Evolutionary conservation across 1,140 invertebrate genomes (phyloP).

Genomic region (Drosophila rhopaloa): DNA sequence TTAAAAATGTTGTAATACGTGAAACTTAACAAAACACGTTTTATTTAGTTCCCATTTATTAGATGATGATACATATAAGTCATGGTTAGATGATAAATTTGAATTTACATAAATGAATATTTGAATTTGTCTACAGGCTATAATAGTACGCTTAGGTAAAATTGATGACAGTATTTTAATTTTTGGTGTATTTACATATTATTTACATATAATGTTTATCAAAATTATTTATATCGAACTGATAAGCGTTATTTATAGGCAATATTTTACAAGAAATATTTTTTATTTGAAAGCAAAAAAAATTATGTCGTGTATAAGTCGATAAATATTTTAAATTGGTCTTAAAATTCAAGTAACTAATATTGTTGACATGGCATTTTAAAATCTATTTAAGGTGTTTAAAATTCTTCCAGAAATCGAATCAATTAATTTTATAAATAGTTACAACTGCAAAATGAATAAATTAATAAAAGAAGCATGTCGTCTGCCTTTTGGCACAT

Average conservation of each 20-base stretch:
- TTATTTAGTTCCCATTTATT: not conserved
- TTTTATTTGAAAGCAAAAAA: no score
- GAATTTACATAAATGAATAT: constrained; percentile 4
- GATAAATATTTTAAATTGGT: no score
- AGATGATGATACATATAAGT: not conserved
- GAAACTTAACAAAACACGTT: not conserved
- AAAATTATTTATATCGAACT: not conserved
- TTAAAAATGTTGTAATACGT: not conserved
- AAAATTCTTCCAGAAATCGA: no score
- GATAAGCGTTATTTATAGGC: not conserved
- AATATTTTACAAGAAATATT: not conserved
- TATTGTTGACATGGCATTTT: no score
- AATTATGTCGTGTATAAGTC: no score
- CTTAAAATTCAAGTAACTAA: no score
- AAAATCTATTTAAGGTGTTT: no score
- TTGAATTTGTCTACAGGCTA: not conserved
- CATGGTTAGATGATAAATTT: no score
- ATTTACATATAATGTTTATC: not conserved
- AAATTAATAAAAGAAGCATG: not conserved
- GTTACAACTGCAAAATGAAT: not conserved
- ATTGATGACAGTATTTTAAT: not conserved
- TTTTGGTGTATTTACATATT: constrained; percentile 7
- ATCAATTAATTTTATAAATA: no score
- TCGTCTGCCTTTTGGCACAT: not conserved
- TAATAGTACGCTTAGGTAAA: not conserved